Conservation (phyloP, 1,140 invertebrate genomes). For the Lepidostoma basale region DNA sequence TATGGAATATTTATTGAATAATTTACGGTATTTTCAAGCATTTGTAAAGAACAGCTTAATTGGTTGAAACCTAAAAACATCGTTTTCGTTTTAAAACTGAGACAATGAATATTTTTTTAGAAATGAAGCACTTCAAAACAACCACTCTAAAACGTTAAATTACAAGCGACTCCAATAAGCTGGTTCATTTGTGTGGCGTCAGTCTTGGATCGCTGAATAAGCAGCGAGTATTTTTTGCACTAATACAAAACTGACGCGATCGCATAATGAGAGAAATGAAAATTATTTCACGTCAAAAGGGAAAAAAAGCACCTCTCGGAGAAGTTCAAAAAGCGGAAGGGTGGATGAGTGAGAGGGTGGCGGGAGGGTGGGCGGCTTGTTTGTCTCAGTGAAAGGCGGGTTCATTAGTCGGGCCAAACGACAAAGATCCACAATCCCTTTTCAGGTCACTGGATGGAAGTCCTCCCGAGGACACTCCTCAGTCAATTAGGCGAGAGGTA, state of each 20-base stretch:
- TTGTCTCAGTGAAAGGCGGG: constrained; percentile 20
- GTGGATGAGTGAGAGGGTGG: neutral
- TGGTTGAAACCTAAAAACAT: too few relatives aligned
- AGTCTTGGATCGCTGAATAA: neutral
- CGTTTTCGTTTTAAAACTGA: too few relatives aligned
- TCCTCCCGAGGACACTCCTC: constrained; percentile 2
- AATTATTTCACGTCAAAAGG: constrained; percentile 26
- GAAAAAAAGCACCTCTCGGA: constrained; percentile 14
- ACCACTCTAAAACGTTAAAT: neutral
- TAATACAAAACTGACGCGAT: constrained; percentile 24
- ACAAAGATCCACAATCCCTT: constrained; percentile 21
- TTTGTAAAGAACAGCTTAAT: too few relatives aligned
- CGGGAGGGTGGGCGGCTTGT: neutral
- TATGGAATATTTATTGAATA: too few relatives aligned
- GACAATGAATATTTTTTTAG: too few relatives aligned
- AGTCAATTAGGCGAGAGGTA: constrained; percentile 22
- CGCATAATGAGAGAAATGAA: constrained; percentile 26
- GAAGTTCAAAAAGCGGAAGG: constrained; percentile 20
- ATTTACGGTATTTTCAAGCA: too few relatives aligned
- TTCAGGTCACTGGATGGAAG: constrained; percentile 17
- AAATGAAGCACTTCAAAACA: too few relatives aligned
- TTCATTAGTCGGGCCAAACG: constrained; percentile 24
- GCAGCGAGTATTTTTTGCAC: neutral
- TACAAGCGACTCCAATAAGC: neutral
- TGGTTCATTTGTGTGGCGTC: neutral